These are phyloP conservation scores for Aurelia sp. DNA, from an alignment of 30 jellyfish, hydroid and myxozoan species.

Conservation along the genomic window DNA sequence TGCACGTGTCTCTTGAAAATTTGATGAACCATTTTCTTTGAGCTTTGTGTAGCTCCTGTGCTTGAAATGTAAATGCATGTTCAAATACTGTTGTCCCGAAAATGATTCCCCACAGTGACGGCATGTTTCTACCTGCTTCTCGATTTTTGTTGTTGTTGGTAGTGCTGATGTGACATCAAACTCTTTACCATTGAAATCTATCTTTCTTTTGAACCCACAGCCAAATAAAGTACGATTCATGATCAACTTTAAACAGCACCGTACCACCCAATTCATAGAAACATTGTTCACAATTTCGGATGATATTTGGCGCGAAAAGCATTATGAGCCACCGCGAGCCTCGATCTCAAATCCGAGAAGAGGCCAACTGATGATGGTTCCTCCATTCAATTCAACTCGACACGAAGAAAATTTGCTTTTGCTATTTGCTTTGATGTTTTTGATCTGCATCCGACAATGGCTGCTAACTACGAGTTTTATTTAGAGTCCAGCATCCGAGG, in stretches of 20 bases:
- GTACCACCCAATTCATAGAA: neutral
- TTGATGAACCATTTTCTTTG: constrained; percentile 12
- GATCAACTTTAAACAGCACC: too few species aligned
- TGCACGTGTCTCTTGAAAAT: too few species aligned
- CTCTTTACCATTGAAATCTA: constrained; percentile 41
- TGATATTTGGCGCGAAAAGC: constrained; percentile 6
- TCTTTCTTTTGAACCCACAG: constrained; percentile 42
- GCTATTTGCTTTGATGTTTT: neutral
- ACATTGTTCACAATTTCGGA: neutral
- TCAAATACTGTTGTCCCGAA: constrained; percentile 19
- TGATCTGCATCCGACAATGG: neutral
- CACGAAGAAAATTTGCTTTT: neutral
- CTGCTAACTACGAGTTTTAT: constrained; percentile 8
- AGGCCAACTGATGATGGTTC: neutral
- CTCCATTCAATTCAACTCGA: neutral
- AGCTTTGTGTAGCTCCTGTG: neutral
- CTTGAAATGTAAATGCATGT: constrained; percentile 52
- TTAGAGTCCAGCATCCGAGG: constrained; percentile 19
- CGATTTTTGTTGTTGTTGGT: constrained; percentile 32
- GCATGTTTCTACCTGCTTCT: constrained; percentile 33
- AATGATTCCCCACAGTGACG: constrained; percentile 30
- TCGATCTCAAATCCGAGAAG: neutral
- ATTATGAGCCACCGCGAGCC: neutral
- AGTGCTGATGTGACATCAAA: constrained; percentile 41
- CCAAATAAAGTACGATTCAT: constrained; percentile 36